Evolutionary conservation across 2,113 vertebrate species (phyloP).

Genomic region (Proterorhinus semilunaris): DNA sequence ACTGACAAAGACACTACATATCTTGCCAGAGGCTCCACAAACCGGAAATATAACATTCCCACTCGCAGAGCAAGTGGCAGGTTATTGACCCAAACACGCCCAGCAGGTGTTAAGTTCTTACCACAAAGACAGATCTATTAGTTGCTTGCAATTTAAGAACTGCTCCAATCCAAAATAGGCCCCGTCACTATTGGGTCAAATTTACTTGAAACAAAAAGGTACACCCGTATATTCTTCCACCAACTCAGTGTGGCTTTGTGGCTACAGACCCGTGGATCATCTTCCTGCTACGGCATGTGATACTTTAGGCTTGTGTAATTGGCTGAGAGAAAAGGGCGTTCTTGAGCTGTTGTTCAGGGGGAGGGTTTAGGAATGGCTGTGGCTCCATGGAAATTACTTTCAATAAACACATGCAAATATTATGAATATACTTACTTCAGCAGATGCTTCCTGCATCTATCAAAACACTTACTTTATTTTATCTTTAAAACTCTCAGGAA

Average conservation of each 20-base stretch:
- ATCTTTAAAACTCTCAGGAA: too few species aligned
- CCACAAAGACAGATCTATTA: slow-evolving; percentile 43
- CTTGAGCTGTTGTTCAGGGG: slow-evolving; percentile 21
- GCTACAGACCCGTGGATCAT: slow-evolving; percentile 55
- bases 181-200: slow-evolving; percentile 8
- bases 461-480: too few species aligned
- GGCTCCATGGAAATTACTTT: too few species aligned
- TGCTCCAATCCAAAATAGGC: slow-evolving; percentile 28
- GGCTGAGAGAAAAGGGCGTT: slow-evolving; percentile 51
- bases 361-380: slow-evolving; percentile 15
- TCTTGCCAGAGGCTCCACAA: slow-evolving; percentile 15
- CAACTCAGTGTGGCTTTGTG: slow-evolving; percentile 9
- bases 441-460: too few species aligned
- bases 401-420: too few species aligned
- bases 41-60: slow-evolving; percentile 47
- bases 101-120: slow-evolving; percentile 32
- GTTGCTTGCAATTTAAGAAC: slow-evolving; percentile 23
- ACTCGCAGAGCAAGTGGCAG: slow-evolving; percentile 1
- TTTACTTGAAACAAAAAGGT: slow-evolving; percentile 17
- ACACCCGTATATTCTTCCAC: slow-evolving; percentile 11
- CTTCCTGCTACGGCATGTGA: slow-evolving; percentile 78
- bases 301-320: slow-evolving; percentile 42
- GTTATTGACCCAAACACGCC: slow-evolving; percentile 39
- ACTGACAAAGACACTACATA: not conserved
- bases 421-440: too few species aligned